Base-by-base conservation (phyloP, 2,113 vertebrate genomes). In the Tympanuchus pallidicinctus region DNA sequence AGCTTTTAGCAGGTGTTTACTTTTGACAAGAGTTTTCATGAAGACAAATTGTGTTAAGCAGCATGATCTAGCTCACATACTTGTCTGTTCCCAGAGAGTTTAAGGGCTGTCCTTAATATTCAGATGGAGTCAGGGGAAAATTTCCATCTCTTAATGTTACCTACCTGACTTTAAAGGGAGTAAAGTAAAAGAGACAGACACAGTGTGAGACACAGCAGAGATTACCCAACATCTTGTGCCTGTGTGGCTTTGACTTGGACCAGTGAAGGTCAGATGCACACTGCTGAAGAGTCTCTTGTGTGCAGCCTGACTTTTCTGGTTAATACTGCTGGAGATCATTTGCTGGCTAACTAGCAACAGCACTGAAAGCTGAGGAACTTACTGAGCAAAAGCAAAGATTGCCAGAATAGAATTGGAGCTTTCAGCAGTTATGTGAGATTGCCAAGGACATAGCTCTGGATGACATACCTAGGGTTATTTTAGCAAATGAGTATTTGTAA, bases 401-500 rank as follows among this genome's bases (percentile, higher is more conserved):
- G 57, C 82, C 61, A 85, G 71, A 90, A 67, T 13, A 47, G 73
- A 56, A n/a, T 66, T 59, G 2, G 64, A 73, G 52, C 87, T 93
- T 91, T 91, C 81, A 86, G 25, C 47, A 77, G 88, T 42, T 88
- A 87, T 8, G 0, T 38, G 73, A 93, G 90, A 50, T 52, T 89
- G 73, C 78, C 88, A 93, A 96, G 92, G 79, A 87, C 77, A 83
- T 78, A 79, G 81, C 56, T 93, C n/a, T 72, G 82, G 82, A 73
- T 91, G 92, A 94, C 79, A 88, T 45, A 92, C 34, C 45, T 65
- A 72, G n/a, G 63, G 84, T 71, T 95, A 78, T 84, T 93, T 95
- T 93, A 94, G 92, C 83, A 90, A 82, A 75, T 64, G 70, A 92
- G 50, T 60, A 38, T 67, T 88, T 82, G 14, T 42, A 82, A 52